Percentiles rank a stretch among this genome's conserved stretches.
These are phyloP conservation scores for Procambarus clarkii DNA, from an alignment of 1,140 invertebrate species.

Conservation along the genomic window DNA sequence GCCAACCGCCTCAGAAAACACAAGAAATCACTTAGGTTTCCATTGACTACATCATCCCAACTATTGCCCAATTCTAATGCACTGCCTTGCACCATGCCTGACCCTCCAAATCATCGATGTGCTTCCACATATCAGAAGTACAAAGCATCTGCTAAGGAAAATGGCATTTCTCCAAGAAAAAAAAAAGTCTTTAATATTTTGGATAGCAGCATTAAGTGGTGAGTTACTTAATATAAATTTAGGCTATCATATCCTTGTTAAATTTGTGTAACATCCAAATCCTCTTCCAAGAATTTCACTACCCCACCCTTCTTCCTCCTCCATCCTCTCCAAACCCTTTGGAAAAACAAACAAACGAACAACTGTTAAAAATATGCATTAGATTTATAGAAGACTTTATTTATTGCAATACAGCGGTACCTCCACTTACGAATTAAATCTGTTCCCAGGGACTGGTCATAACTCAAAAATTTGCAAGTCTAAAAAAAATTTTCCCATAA, in stretches of 20 bases:
- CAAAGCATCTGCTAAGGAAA: neutral
- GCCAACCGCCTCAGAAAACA: neutral
- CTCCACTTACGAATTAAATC: too few species aligned
- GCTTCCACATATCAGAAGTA: neutral
- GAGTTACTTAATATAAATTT: neutral
- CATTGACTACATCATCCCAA: neutral
- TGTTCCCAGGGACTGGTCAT: too few species aligned
- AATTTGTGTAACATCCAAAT: neutral
- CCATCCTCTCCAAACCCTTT: too few species aligned
- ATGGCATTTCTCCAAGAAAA: neutral
- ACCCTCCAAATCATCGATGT: neutral
- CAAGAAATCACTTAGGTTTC: neutral
- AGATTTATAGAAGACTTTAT: too few species aligned
- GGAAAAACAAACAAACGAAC: too few species aligned
- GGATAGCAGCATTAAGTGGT: slow-evolving; percentile 1
- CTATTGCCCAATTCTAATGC: neutral
- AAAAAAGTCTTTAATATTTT: neutral
- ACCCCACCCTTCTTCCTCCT: too few species aligned
- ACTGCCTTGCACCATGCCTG: neutral
- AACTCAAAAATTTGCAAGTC: too few species aligned
- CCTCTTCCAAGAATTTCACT: too few species aligned
- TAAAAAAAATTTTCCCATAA: too few species aligned
- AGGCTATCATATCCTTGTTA: neutral
- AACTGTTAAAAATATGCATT: too few species aligned
- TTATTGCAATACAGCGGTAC: too few species aligned